phyloP scores from a whole-genome alignment of 1,140 invertebrate genomes.

The Mizuhopecten yessoensis region DNA sequence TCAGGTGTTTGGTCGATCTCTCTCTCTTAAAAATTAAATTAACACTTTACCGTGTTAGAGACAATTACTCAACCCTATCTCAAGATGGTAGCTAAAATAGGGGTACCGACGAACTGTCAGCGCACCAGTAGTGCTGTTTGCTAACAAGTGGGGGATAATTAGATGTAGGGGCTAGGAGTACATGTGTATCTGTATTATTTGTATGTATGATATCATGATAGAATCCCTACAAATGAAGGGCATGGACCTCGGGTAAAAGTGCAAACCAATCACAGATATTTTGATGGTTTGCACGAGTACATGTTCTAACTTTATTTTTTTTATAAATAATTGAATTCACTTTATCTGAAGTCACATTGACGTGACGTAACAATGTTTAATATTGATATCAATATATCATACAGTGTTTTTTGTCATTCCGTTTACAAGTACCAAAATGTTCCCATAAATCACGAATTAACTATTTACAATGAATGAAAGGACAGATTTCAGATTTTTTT shows the following conservation, averaged over 20 bases:
- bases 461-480: no score
- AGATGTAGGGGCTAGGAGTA: background rate
- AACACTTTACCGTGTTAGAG: constrained; percentile 5
- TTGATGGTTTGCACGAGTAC: background rate
- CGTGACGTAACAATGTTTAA: no score
- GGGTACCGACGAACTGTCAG: background rate
- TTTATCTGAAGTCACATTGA: no score
- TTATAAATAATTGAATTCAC: no score
- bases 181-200: background rate
- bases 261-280: background rate
- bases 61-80: background rate
- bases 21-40: constrained; percentile 17
- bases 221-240: background rate
- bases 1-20: background rate
- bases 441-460: no score
- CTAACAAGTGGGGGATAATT: constrained; percentile 4
- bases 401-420: no score
- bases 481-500: no score
- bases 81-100: background rate
- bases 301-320: background rate
- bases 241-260: background rate
- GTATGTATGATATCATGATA: background rate
- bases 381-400: no score
- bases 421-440: no score
- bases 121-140: background rate